Evolutionary conservation across 1,140 invertebrate genomes (phyloP).

Genomic region (Mamestra configurata): DNA sequence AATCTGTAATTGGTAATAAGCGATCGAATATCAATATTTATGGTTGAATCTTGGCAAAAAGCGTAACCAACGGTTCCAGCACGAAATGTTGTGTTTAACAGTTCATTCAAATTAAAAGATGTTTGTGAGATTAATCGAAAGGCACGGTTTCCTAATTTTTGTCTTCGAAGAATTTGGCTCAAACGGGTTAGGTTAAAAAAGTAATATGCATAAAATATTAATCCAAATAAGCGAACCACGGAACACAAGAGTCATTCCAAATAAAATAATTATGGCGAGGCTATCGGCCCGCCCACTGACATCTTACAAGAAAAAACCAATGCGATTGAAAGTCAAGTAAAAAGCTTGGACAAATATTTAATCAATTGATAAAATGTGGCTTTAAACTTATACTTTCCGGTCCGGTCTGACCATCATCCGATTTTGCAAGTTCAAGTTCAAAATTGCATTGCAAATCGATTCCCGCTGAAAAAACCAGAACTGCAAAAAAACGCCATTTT

Average conservation of each 20-base stretch:
- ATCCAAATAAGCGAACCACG: too few species aligned
- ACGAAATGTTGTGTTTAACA: background rate
- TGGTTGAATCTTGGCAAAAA: background rate
- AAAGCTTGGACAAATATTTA: constrained; percentile 5
- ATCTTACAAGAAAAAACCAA: background rate
- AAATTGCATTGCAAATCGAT: constrained; percentile 45
- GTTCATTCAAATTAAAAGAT: too few species aligned
- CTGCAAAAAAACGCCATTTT: constrained; percentile 27
- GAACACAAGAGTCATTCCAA: background rate
- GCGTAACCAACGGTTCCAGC: background rate
- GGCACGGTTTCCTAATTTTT: background rate
- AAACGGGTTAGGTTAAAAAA: too few species aligned
- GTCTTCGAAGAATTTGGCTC: too few species aligned
- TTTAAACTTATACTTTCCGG: constrained; percentile 5
- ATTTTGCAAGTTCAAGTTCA: constrained; percentile 48
- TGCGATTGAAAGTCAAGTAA: background rate
- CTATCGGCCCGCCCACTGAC: too few species aligned
- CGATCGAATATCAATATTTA: constrained; percentile 5
- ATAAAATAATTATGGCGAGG: too few species aligned
- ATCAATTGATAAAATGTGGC: background rate
- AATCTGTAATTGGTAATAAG: constrained; percentile 16
- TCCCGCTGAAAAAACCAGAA: constrained; percentile 44
- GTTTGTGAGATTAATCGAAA: too few species aligned
- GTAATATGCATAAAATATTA: too few species aligned
- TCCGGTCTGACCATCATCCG: constrained; percentile 7